Evolutionary conservation across 2,797 vertebrate species (phyloP).

Genomic region (Micrastur ruficollis): DNA sequence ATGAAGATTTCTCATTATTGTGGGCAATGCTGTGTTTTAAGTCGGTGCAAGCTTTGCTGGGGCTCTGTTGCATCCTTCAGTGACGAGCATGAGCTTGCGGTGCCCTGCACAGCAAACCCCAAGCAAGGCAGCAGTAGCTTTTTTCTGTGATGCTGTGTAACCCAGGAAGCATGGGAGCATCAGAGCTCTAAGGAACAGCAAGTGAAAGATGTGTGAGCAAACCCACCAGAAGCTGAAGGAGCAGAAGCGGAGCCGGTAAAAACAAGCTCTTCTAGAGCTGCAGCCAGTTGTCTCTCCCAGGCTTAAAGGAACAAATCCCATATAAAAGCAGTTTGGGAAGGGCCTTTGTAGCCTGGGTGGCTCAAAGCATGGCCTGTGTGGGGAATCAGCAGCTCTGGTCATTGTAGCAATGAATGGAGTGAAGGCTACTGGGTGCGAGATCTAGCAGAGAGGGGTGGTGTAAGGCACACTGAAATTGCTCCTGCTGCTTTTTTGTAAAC

Average conservation of each 20-base stretch:
- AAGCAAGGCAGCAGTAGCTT: neutral
- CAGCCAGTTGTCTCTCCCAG: neutral
- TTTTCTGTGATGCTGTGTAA: neutral
- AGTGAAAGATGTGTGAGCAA: neutral
- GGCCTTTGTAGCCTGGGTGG: neutral
- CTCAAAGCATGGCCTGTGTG: neutral
- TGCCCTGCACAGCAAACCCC: neutral
- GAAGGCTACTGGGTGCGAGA: neutral
- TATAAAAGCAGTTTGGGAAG: neutral
- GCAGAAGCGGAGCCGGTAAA: neutral
- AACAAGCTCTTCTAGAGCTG: neutral
- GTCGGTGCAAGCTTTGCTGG: neutral
- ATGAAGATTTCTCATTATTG: neutral
- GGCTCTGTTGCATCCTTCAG: neutral
- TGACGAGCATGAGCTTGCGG: neutral
- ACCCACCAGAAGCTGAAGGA: neutral
- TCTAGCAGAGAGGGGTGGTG: neutral
- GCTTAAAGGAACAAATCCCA: neutral
- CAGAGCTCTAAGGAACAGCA: neutral
- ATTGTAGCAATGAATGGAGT: neutral
- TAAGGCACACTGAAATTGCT: neutral
- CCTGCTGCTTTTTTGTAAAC: neutral
- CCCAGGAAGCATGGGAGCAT: neutral
- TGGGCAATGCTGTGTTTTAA: neutral
- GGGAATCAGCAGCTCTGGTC: neutral